Base-by-base conservation (phyloP, 2,113 vertebrate genomes). In the Maccullochella peelii region DNA sequence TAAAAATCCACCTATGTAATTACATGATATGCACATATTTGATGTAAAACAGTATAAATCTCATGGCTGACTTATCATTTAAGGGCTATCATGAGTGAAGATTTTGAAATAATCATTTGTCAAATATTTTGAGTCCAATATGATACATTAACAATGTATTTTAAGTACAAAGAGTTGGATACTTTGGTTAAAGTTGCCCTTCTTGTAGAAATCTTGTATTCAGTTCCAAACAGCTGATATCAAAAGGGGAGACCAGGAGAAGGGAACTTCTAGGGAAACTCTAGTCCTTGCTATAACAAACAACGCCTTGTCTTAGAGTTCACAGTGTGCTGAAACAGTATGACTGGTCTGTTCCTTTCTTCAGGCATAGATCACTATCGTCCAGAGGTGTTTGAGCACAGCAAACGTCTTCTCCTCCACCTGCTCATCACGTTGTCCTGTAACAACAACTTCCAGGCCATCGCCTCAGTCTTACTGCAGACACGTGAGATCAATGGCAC, bases 331-430 rank as follows among this genome's bases (percentile, higher is more conserved):
- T 70, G 42, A 72, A 69, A 50, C 23, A 59, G 36, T 16, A 38
- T 71, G 52, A 50, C 44, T 20, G 49, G 27, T 85, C 21, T 62
- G 52, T 68, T 75, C 18, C 52, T 76, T 23, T 79, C 57, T 33
- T 25, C 88, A 99, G 98, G 98, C 80, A 95, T 99, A 95, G 98
- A 99, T 95, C 98, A 99, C 92, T 97, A 98, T 86, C 96, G 98
- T 20, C 97, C 98, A 0, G 98, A 99, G 92, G 98, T 99, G 87
- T 98, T 97, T 90, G 98, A 99, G 89, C 98, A 99, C 94, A 98
- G 98, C 94, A 99, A 97, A 90, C 97, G 96, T 74, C 94, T 99
- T 76, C 95, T 99, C 49, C 97, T 99, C 65, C 98, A 99, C 85
- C 95, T 99, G 88, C 93, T 99, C 92, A 98, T 98, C 62, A 95